Conservation (phyloP, 2,888 invertebrate genomes). For the Spisula subtruncata region DNA sequence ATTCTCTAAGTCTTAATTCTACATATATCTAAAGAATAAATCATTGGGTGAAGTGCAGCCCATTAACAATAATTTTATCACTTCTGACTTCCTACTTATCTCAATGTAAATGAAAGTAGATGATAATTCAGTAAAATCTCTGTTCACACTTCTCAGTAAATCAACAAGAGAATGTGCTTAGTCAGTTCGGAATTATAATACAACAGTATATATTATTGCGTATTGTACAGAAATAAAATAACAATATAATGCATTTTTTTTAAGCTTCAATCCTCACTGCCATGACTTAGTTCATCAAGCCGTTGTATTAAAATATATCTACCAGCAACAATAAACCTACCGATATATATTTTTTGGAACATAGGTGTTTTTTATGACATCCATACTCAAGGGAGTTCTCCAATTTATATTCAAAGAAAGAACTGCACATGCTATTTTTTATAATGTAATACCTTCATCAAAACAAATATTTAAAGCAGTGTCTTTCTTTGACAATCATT, state of each 20-base stretch:
- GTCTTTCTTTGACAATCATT: no score
- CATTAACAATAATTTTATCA: neutral
- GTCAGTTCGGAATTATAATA: no score
- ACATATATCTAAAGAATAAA: no score
- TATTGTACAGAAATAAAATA: neutral
- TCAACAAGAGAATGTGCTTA: neutral
- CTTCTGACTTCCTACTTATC: neutral
- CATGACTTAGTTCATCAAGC: neutral
- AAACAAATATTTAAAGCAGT: no score
- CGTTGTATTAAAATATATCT: neutral
- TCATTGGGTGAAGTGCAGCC: neutral
- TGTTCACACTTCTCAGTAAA: neutral
- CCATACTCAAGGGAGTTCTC: no score
- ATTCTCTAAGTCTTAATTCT: no score
- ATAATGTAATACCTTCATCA: no score
- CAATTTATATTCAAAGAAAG: no score
- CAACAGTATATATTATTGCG: neutral
- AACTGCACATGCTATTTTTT: no score
- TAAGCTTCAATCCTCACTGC: neutral
- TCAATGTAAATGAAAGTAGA: neutral
- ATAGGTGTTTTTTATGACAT: no score
- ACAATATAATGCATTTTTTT: neutral
- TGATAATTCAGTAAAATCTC: neutral
- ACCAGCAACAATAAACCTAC: no score
- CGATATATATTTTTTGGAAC: no score